Conservation (phyloP, 53 echinoderm and acorn worm genomes). For the Arbacia lixula region DNA sequence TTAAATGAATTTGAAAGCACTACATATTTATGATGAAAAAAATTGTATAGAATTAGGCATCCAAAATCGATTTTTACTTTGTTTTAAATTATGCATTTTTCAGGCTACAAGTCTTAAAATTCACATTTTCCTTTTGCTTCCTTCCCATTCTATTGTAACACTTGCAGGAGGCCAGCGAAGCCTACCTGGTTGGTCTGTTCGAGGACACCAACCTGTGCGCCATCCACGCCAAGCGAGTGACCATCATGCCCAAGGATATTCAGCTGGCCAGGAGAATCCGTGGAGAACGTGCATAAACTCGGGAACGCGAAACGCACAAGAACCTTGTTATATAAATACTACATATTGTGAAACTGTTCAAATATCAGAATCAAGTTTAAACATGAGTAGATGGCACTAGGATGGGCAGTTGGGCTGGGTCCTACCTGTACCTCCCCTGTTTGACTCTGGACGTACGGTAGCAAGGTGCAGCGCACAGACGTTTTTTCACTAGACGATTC, state of each 20-base stretch:
- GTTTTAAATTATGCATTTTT: no score
- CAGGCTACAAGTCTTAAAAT: no score
- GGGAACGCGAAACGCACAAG: no score
- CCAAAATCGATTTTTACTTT: no score
- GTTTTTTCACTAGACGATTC: slow-evolving; percentile 13
- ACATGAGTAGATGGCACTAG: slow-evolving; percentile 43
- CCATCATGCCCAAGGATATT: slow-evolving; percentile 98
- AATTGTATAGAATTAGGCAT: no score
- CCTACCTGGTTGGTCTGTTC: slow-evolving; percentile 95
- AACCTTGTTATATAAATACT: slow-evolving; percentile 33
- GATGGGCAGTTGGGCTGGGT: slow-evolving; percentile 41
- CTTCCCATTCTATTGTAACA: neutral
- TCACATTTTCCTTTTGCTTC: neutral
- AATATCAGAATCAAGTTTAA: slow-evolving; percentile 12
- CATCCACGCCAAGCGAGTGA: slow-evolving; percentile 95
- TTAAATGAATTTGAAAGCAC: no score
- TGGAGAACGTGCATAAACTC: slow-evolving; percentile 87
- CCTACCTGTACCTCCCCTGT: slow-evolving; percentile 44
- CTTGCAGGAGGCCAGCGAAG: slow-evolving; percentile 96
- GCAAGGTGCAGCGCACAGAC: slow-evolving; percentile 12
- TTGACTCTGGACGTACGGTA: slow-evolving; percentile 13
- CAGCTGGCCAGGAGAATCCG: slow-evolving; percentile 93
- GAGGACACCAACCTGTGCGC: slow-evolving; percentile 96
- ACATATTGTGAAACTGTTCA: slow-evolving; percentile 44
- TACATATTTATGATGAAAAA: no score